Base-by-base conservation (phyloP, 30 jellyfish, hydroid and myxozoan species). In the Catostylus mosaicus region DNA sequence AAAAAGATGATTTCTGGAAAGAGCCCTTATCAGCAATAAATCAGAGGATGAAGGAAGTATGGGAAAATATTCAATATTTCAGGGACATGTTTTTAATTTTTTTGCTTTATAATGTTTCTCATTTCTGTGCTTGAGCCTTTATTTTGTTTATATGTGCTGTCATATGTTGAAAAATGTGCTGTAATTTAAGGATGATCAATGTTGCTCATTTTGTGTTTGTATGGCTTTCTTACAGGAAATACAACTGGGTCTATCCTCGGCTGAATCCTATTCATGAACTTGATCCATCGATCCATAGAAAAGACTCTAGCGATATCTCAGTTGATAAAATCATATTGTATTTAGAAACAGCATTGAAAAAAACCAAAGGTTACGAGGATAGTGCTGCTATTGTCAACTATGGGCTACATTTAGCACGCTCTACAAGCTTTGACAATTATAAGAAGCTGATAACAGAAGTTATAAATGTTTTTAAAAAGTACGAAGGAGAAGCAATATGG, bases 241-340 rank as follows among this genome's bases (percentile, higher is more conserved):
- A 92, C 91, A 92, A 92, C 74, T 92, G 98, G 98, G 83, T 92
- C 11, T 92, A 92, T 48, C 98, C 98, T 0, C 91, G 98, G 10
- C 46, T 86, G 86, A 56, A 92, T 67, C 88, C 96, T 2, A 82
- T 46, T 1, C 95, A 60, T 59, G 90, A 80, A 52, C 88, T 78
- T 51, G 98, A 92, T 40, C 82, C 91, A 38, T 48, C 96, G 45
- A 92, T 92, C 30, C 98, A 92, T 61, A 34, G 62, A 24, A 86
- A 92, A 59, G 95, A 83, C 34, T 86, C 95, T 32, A 60, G 87
- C 52, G 91, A 85, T 67, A 70, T 92, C 31, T 85, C 95, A 23
- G 45, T 92, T 0, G 67, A 56, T 0, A 87, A 96, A 83, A 78
- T 92, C 19, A 65, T 67, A 12, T 23, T 46, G 2, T 76, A 61